A percentile compares a stretch with the other conserved stretches of the same genome.
These are phyloP conservation scores for Anhinga rufa DNA, from an alignment of 2,113 vertebrate species.

Conservation along the genomic window DNA sequence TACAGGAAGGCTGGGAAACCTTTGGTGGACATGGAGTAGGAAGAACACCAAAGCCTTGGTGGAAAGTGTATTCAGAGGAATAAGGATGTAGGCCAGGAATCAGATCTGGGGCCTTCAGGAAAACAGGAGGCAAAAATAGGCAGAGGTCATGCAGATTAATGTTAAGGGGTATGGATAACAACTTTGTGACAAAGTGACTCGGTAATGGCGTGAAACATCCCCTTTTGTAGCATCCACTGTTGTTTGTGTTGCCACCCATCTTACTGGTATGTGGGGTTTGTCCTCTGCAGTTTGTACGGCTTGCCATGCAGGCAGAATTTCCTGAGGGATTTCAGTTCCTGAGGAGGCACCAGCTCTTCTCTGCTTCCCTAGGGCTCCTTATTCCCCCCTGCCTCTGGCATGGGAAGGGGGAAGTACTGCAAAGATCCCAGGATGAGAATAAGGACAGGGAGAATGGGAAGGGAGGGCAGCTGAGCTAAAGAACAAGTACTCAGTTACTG, in stretches of 20 bases:
- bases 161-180: background rate
- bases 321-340: background rate
- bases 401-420: background rate
- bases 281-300: background rate
- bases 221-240: background rate
- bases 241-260: background rate
- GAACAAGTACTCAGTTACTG: background rate
- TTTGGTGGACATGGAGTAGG: background rate
- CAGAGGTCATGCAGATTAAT: background rate
- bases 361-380: background rate
- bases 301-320: background rate
- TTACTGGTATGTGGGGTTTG: background rate
- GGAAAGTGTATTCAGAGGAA: background rate
- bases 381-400: background rate
- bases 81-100: background rate
- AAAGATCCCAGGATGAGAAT: background rate
- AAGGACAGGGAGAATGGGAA: background rate
- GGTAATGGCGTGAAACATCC: fast-evolving
- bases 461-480: background rate
- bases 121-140: background rate
- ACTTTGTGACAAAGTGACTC: background rate
- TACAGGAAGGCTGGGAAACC: background rate
- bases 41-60: background rate
- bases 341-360: background rate
- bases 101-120: background rate